Evolutionary conservation across 2,113 vertebrate genomes (phyloP).

Genomic region (Labeo rohita): DNA sequence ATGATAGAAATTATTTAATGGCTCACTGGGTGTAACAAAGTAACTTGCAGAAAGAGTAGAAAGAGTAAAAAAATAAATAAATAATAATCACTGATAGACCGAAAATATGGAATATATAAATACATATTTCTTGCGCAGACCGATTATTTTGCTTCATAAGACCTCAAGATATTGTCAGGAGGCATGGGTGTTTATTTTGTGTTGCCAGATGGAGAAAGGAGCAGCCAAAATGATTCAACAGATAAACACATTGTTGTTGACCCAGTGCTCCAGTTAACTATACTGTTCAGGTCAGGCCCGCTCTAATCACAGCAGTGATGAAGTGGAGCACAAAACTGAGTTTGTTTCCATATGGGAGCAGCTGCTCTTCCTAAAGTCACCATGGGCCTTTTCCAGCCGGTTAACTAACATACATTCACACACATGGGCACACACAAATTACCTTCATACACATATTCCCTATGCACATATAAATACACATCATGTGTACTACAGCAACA

Average conservation of each 20-base stretch:
- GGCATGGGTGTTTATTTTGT: background rate
- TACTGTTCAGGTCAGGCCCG: background rate
- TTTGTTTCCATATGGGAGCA: background rate
- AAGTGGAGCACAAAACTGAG: slow-evolving; percentile 3
- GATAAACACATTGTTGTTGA: background rate
- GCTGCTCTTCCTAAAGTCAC: slow-evolving; percentile 16
- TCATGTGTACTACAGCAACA: background rate
- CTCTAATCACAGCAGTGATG: background rate
- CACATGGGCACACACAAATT: background rate
- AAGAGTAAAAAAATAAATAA: background rate
- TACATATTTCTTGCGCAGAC: too few species aligned
- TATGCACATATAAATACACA: background rate
- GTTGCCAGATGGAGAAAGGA: background rate
- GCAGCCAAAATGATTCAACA: background rate
- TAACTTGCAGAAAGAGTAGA: background rate
- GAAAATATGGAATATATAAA: too few species aligned
- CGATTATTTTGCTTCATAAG: background rate
- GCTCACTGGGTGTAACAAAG: background rate
- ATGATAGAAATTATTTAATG: background rate
- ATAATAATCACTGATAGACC: background rate
- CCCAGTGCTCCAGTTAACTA: slow-evolving; percentile 15
- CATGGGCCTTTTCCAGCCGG: background rate
- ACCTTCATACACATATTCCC: background rate
- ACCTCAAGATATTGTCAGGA: background rate
- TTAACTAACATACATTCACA: background rate